Conservation (phyloP, 2,113 vertebrate genomes). For the Sapajus apella region DNA sequence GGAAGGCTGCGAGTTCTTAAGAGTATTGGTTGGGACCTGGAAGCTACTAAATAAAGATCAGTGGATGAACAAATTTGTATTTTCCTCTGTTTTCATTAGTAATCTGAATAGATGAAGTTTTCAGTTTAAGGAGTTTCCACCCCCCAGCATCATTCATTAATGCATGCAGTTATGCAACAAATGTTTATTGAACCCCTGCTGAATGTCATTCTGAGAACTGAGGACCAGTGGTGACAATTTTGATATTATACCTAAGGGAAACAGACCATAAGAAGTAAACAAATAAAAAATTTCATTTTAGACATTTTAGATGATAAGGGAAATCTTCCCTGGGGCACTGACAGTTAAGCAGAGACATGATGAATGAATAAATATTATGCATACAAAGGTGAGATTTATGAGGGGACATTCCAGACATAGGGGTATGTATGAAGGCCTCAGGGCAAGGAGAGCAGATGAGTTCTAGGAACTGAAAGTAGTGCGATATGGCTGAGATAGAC, state of each 20-base stretch:
- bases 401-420: not conserved
- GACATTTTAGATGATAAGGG: constrained; percentile 46
- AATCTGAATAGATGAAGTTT: constrained; percentile 44
- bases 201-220: constrained; percentile 41
- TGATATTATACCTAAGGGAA: constrained; percentile 29
- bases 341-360: constrained; percentile 46
- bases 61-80: constrained; percentile 29
- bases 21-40: constrained; percentile 35
- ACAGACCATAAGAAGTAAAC: constrained; percentile 17
- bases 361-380: not conserved
- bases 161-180: not conserved
- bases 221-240: not conserved
- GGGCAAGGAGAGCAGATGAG: constrained; percentile 18
- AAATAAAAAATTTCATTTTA: constrained; percentile 51
- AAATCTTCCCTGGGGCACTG: constrained; percentile 16
- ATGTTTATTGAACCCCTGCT: constrained; percentile 20
- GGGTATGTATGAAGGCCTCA: not conserved
- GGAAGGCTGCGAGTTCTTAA: constrained; percentile 44
- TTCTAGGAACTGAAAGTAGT: constrained; percentile 16
- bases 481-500: not conserved
- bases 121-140: not conserved
- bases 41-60: constrained; percentile 59
- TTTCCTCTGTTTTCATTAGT: constrained; percentile 51
- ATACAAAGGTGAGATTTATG: constrained; percentile 16
- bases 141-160: not conserved